phyloP scores from a whole-genome alignment of 2,797 vertebrate species.

The Furcifer pardalis region DNA sequence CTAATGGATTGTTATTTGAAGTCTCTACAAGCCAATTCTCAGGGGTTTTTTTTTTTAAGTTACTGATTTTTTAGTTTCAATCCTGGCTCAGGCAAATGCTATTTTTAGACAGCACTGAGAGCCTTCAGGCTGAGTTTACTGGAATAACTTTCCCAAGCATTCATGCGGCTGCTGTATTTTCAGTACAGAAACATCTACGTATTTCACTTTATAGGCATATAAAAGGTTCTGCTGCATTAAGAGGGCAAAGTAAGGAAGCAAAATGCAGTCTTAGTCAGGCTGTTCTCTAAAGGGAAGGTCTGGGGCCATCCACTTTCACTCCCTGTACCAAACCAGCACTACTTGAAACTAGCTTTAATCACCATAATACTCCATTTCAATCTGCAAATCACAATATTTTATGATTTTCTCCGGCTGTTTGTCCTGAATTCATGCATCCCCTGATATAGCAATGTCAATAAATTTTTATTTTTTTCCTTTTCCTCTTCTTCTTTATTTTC shows the following conservation, averaged over 20 bases:
- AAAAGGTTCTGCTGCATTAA: neutral
- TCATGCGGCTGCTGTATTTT: neutral
- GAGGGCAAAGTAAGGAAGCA: neutral
- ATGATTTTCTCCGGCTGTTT: too few relatives aligned
- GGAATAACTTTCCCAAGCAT: neutral
- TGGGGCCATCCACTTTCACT: too few relatives aligned
- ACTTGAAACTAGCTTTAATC: too few relatives aligned
- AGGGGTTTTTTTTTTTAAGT: neutral
- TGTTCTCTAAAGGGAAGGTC: too few relatives aligned
- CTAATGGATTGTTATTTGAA: neutral
- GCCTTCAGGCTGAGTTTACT: neutral
- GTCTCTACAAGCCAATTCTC: neutral
- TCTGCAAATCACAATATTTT: too few relatives aligned
- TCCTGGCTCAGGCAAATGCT: neutral
- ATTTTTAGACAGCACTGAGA: slow-evolving; percentile 4
- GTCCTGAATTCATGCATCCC: too few relatives aligned
- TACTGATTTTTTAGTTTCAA: slow-evolving; percentile 1
- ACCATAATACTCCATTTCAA: too few relatives aligned
- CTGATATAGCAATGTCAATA: too few relatives aligned
- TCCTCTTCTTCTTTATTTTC: too few relatives aligned
- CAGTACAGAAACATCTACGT: neutral
- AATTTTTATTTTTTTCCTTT: too few relatives aligned
- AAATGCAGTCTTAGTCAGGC: too few relatives aligned
- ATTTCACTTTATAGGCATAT: neutral
- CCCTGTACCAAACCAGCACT: too few relatives aligned